These are phyloP conservation scores for Larimichthys polyactis DNA, from an alignment of 2,113 vertebrate species.

Conservation along the genomic window DNA sequence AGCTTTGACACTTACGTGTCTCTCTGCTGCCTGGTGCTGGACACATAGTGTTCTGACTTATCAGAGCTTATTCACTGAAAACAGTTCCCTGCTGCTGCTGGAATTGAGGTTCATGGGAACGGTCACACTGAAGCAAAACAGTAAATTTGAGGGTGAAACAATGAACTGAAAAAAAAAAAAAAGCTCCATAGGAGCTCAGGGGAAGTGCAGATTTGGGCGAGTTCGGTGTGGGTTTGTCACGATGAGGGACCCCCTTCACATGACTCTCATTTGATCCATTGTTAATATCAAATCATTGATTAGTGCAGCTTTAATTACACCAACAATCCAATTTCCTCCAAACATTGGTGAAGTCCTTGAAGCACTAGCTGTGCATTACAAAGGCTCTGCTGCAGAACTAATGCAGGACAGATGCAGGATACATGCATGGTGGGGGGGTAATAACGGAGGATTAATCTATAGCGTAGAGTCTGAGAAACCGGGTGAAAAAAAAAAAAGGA, in stretches of 20 bases:
- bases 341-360: neutral
- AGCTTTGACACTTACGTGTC: no score
- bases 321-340: neutral
- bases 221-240: neutral
- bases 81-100: neutral
- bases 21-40: neutral
- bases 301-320: neutral
- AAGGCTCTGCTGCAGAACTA: constrained; percentile 16
- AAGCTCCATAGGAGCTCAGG: neutral
- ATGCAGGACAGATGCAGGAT: constrained; percentile 24
- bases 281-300: neutral
- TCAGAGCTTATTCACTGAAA: neutral
- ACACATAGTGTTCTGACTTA: neutral
- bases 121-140: neutral
- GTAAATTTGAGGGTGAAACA: neutral
- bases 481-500: constrained; percentile 1
- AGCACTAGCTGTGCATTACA: neutral
- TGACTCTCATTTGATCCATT: neutral
- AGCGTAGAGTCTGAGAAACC: constrained; percentile 25
- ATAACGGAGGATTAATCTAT: constrained; percentile 35
- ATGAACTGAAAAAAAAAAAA: neutral
- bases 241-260: neutral
- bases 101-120: neutral
- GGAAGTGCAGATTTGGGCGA: neutral
- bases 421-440: constrained; percentile 8